These are phyloP conservation scores for Pelochelys cantorii DNA, from an alignment of 2,797 vertebrate genomes.

Conservation along the genomic window DNA sequence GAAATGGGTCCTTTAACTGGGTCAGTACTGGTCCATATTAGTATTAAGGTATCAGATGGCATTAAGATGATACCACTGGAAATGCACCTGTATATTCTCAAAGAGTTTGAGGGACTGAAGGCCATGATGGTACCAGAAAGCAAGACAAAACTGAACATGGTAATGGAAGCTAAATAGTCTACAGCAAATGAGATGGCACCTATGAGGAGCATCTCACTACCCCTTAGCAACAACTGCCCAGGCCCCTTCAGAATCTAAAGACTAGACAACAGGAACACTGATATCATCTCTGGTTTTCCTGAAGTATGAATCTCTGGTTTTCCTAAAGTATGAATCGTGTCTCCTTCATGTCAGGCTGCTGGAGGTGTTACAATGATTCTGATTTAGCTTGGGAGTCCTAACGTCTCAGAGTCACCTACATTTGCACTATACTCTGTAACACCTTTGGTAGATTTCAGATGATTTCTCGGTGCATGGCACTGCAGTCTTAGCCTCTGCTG, in stretches of 20 bases:
- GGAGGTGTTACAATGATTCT: background rate
- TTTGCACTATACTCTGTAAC: no score
- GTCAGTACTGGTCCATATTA: background rate
- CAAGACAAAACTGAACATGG: background rate
- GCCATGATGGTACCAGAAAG: background rate
- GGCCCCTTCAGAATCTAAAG: background rate
- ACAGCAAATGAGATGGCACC: background rate
- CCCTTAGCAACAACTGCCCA: background rate
- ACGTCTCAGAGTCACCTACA: background rate
- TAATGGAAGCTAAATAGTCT: background rate
- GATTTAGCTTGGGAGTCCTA: background rate
- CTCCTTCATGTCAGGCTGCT: background rate
- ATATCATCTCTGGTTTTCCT: no score
- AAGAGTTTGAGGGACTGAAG: no score
- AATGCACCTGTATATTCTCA: background rate
- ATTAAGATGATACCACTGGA: background rate
- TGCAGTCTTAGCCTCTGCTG: background rate
- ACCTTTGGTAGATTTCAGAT: background rate
- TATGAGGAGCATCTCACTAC: background rate
- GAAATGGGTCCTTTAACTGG: background rate
- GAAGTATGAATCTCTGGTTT: no score
- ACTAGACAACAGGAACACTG: background rate
- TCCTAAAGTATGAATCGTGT: background rate
- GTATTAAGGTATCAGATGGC: background rate
- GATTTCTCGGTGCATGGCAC: background rate